Base-by-base conservation (phyloP, 2,113 vertebrate species). In the Gallinago jamesoni region DNA sequence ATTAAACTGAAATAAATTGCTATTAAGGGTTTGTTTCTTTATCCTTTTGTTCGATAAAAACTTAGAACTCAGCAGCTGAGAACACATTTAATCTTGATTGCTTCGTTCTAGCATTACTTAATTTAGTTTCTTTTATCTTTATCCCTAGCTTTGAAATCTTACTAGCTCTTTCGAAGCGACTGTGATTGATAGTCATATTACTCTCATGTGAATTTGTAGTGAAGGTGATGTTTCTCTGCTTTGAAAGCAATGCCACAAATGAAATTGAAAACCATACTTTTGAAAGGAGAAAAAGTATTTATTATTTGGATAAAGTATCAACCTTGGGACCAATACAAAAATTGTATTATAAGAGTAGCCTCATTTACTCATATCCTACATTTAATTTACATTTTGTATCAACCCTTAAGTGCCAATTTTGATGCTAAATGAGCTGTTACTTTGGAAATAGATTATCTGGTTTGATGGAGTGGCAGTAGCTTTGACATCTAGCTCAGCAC, bases 71-170 rank as follows among this genome's bases (percentile, higher is more conserved):
- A 97, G 91, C 94, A 97, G 73, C 81, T 96, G 90, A 95, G 73
- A 97, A 86, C 70, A 96, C 72, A 93, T 97, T 97, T 95, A 85
- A 94, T 95, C 97, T 96, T 95, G 90, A 96, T 96, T 94, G 85
- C 73, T 93, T 95, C 94, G 90, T 95, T 97, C 96, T 94, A 91
- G 45, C 86, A 70, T 97, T 97, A 95, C 96, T 93, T 97, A 95
- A 97, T 94, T 96, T 95, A 95, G 96, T 97, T 94, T 97, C 88
- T 96, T 97, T 97, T 97, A 96, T 96, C 97, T 97, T 94, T 81
- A 82, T 85, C 93, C 64, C 67, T 94, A 81, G 85, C 94, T 93
- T 95, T 96, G 87, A 97, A 97, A 97, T 93, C 93, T 94, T 93
- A 92, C 92, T 90, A 90, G 74, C 37, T 92, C 82, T 84, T 94